phyloP scores from a whole-genome alignment of 2,113 vertebrate species.

The Notothenia coriiceps region DNA sequence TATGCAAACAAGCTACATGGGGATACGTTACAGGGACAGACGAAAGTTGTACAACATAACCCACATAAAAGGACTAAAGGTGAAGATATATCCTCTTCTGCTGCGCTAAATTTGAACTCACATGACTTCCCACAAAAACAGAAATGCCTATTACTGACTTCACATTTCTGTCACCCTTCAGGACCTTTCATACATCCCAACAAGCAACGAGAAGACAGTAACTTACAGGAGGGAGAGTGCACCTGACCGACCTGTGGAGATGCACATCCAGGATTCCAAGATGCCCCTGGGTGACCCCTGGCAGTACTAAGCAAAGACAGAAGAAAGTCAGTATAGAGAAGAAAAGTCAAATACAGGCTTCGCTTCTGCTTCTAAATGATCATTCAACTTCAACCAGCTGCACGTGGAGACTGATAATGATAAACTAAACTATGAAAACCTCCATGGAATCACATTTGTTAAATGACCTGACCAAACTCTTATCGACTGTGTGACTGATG shows the following conservation, averaged over 20 bases:
- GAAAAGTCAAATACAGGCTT: constrained; percentile 33
- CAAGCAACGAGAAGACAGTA: constrained; percentile 92
- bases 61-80: background rate
- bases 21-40: no score
- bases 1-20: no score
- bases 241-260: constrained; percentile 85
- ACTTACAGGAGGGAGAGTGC: constrained; percentile 92
- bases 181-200: constrained; percentile 86
- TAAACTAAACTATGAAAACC: constrained; percentile 39
- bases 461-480: constrained; percentile 24
- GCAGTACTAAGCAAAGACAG: constrained; percentile 63
- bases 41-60: background rate
- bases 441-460: constrained; percentile 25
- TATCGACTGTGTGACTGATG: constrained; percentile 41
- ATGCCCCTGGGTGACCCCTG: constrained; percentile 88
- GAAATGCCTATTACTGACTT: constrained; percentile 12
- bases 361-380: constrained; percentile 21
- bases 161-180: constrained; percentile 38
- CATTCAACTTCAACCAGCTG: constrained; percentile 10
- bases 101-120: background rate
- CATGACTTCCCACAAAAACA: no score
- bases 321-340: constrained; percentile 29
- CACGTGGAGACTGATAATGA: constrained; percentile 12
- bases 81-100: background rate
- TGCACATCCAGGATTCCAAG: constrained; percentile 91